phyloP scores from a whole-genome alignment of 2,888 invertebrate genomes.

The Calameuta idolon region DNA sequence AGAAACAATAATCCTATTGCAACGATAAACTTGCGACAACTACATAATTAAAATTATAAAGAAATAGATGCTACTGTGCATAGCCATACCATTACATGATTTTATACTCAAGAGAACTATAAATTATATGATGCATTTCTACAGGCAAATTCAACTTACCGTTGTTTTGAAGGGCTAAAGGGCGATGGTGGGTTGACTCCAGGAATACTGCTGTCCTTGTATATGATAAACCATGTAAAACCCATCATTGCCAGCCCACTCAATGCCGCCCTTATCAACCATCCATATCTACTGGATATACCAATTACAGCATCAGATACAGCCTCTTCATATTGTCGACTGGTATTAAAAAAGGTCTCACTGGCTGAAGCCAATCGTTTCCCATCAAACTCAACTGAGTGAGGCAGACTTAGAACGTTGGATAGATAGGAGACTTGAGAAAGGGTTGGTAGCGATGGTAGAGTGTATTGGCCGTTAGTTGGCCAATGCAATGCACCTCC shows the following conservation, averaged over 20 bases:
- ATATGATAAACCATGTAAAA: conserved; percentile 73
- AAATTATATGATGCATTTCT: background rate
- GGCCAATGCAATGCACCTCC: conserved; percentile 13
- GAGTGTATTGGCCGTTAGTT: conserved; percentile 18
- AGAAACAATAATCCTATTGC: background rate
- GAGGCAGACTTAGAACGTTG: conserved; percentile 13
- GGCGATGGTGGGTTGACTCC: conserved; percentile 73
- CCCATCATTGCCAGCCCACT: conserved; percentile 69
- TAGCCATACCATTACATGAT: background rate
- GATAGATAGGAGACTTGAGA: conserved; percentile 23
- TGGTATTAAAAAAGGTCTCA: conserved; percentile 27
- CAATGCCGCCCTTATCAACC: conserved; percentile 51
- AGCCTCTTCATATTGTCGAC: conserved; percentile 25
- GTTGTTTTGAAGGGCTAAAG: conserved; percentile 69
- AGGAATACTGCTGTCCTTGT: conserved; percentile 73
- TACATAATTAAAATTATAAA: background rate
- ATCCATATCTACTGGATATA: conserved; percentile 37
- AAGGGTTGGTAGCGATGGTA: conserved; percentile 25
- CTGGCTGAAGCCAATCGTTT: conserved; percentile 15
- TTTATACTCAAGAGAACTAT: background rate
- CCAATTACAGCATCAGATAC: conserved; percentile 24
- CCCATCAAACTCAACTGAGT: conserved; percentile 16
- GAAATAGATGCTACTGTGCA: background rate
- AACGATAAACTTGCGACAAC: background rate
- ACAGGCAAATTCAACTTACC: conserved; percentile 54